Evolutionary conservation across 2,888 invertebrate species (phyloP).

Genomic region (Apocheima hispidaria): DNA sequence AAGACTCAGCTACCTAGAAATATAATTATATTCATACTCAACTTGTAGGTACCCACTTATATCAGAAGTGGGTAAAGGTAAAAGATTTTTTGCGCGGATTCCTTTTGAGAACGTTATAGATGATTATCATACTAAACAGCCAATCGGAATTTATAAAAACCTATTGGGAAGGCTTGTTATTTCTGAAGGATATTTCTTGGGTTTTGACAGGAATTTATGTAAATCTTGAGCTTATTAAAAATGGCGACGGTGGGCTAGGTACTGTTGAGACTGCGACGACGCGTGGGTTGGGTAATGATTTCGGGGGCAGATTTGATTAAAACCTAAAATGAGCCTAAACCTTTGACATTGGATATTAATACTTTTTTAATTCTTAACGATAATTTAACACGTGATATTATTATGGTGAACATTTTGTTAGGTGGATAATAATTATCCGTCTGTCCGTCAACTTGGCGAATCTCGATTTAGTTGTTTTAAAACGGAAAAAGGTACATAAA

Average conservation of each 20-base stretch:
- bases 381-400: no score
- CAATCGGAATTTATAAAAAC: conserved; percentile 29
- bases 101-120: conserved; percentile 15
- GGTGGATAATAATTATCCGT: no score
- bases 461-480: no score
- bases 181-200: conserved; percentile 19
- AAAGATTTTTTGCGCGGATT: conserved; percentile 11
- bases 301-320: conserved; percentile 7
- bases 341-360: background rate
- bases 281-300: background rate
- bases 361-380: background rate
- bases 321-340: background rate
- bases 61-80: background rate
- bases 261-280: background rate
- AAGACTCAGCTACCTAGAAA: no score
- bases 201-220: conserved; percentile 15
- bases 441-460: no score
- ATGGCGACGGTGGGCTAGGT: background rate
- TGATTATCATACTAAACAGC: conserved; percentile 33
- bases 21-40: background rate
- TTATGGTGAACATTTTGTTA: no score
- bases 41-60: background rate
- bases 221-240: conserved; percentile 23
- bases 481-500: no score
- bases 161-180: conserved; percentile 17